Conservation (phyloP, 2,888 invertebrate genomes). For the Chesias legatella region DNA sequence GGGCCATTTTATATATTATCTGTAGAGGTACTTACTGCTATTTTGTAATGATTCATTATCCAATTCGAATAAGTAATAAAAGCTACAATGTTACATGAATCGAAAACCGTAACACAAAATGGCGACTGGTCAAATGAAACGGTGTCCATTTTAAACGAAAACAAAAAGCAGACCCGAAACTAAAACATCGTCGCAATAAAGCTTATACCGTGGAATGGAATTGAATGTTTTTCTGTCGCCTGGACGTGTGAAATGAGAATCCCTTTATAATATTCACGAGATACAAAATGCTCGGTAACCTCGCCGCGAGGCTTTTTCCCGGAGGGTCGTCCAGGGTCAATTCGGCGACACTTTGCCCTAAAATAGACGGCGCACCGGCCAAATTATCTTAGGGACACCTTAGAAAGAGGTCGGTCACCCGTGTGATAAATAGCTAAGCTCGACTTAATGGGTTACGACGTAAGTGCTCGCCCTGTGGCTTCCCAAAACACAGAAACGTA, state of each 20-base stretch:
- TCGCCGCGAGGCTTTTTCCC: conserved; percentile 52
- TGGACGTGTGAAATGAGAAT: conserved; percentile 51
- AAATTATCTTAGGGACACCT: conserved; percentile 64
- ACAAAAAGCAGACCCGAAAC: conserved; percentile 25
- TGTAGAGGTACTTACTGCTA: too few relatives aligned
- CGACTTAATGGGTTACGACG: conserved; percentile 51
- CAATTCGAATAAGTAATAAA: too few relatives aligned
- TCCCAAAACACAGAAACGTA: conserved; percentile 4
- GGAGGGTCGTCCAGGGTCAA: conserved; percentile 50
- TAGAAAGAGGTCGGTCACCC: conserved; percentile 60
- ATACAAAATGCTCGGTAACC: conserved; percentile 56
- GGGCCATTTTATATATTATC: too few relatives aligned
- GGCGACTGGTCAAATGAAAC: conserved; percentile 11
- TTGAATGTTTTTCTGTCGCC: conserved; percentile 51
- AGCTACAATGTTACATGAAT: too few relatives aligned
- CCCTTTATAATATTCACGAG: conserved; percentile 61
- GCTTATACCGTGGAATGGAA: conserved; percentile 41
- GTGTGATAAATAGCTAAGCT: conserved; percentile 58
- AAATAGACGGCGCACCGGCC: conserved; percentile 48
- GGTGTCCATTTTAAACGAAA: conserved; percentile 22
- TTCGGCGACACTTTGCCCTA: conserved; percentile 61
- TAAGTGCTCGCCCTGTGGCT: conserved; percentile 32
- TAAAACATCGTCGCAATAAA: conserved; percentile 41
- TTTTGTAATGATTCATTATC: too few relatives aligned
- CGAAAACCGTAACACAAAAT: conserved; percentile 13